A percentile compares a stretch with the other conserved stretches of the same genome.
Evolutionary conservation across 1,140 invertebrate species (phyloP).

Genomic region (Neodiprion lecontei): DNA sequence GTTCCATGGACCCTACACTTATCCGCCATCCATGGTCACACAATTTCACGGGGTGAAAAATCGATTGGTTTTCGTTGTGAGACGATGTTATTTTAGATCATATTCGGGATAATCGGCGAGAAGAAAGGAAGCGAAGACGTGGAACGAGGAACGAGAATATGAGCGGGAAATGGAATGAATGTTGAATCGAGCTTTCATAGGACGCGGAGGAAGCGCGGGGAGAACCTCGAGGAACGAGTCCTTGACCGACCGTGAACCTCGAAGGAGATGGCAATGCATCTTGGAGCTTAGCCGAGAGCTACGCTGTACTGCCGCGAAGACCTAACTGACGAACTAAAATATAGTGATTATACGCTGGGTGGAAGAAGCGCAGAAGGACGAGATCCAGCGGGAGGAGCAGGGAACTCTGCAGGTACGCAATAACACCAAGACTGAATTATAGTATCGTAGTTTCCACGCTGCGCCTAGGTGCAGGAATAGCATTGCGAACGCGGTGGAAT

Average conservation of each 20-base stretch:
- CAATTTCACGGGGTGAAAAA: no score
- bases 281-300: slow-evolving; percentile 20
- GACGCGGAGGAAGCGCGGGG: neutral
- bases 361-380: slow-evolving; percentile 29
- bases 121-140: neutral
- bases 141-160: neutral
- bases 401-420: no score
- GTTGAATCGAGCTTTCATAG: neutral
- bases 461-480: no score
- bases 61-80: no score
- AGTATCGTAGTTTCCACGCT: no score
- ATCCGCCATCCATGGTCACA: no score
- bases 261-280: slow-evolving; percentile 10
- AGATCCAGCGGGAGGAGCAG: neutral
- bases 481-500: no score
- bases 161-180: neutral
- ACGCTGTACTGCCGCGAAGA: slow-evolving; percentile 44
- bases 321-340: slow-evolving; percentile 47
- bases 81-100: no score
- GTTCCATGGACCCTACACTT: no score
- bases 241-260: slow-evolving; percentile 34
- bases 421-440: no score
- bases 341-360: slow-evolving; percentile 49
- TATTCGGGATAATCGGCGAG: neutral
- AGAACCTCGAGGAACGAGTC: slow-evolving; percentile 17